These are phyloP conservation scores for Parapsyche elsis DNA, from an alignment of 1,140 invertebrate genomes.

Conservation along the genomic window DNA sequence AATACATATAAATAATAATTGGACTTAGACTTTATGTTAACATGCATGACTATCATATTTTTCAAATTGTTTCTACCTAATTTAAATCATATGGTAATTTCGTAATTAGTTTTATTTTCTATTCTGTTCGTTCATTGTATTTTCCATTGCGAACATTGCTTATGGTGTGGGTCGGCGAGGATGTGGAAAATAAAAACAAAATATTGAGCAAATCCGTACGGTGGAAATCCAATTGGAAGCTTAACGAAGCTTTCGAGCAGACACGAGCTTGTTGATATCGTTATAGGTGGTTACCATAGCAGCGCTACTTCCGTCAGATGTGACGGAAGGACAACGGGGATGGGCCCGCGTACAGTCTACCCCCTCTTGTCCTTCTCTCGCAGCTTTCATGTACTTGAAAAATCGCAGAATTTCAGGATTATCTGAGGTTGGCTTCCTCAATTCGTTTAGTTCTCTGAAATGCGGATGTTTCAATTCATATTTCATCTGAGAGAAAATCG, in stretches of 20 bases:
- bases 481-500: too few relatives aligned
- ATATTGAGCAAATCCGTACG: not conserved
- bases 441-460: slow-evolving; percentile 81
- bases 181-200: not conserved
- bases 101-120: too few relatives aligned
- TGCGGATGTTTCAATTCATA: too few relatives aligned
- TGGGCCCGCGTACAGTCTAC: slow-evolving; percentile 73
- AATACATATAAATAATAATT: too few relatives aligned
- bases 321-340: slow-evolving; percentile 68
- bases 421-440: slow-evolving; percentile 82
- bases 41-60: too few relatives aligned
- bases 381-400: slow-evolving; percentile 89
- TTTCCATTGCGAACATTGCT: too few relatives aligned
- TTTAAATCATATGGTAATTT: too few relatives aligned
- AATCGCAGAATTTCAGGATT: slow-evolving; percentile 86
- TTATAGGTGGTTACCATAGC: slow-evolving; percentile 87
- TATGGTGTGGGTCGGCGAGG: too few relatives aligned
- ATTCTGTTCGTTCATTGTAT: too few relatives aligned
- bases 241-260: slow-evolving; percentile 72
- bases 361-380: slow-evolving; percentile 85
- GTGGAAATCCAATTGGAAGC: not conserved
- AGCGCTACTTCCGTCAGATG: slow-evolving; percentile 71
- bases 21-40: too few relatives aligned
- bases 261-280: slow-evolving; percentile 86
- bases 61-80: too few relatives aligned